Percentiles rank a stretch among this genome's conserved stretches.
phyloP scores from a whole-genome alignment of 1,140 invertebrate species.

The Sogatella furcifera region DNA sequence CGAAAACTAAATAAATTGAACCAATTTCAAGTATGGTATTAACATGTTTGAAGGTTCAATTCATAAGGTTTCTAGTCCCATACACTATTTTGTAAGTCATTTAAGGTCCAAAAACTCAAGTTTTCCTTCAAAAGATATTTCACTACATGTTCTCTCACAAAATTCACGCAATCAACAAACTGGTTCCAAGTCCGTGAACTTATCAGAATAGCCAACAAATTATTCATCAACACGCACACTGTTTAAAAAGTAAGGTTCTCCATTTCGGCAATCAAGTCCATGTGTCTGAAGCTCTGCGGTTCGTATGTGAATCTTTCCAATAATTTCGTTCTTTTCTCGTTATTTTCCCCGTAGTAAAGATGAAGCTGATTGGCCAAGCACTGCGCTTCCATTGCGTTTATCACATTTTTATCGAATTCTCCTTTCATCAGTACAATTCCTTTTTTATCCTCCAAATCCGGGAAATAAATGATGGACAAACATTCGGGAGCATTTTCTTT shows the following conservation, averaged over 20 bases:
- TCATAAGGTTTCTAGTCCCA: too few species aligned
- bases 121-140: too few species aligned
- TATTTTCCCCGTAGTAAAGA: slow-evolving; percentile 64
- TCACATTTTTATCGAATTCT: slow-evolving; percentile 73
- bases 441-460: slow-evolving; percentile 64
- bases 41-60: too few species aligned
- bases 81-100: too few species aligned
- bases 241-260: slow-evolving; percentile 39
- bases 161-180: too few species aligned
- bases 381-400: slow-evolving; percentile 67
- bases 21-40: too few species aligned
- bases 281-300: slow-evolving; percentile 70
- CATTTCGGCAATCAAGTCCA: slow-evolving; percentile 68
- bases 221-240: too few species aligned
- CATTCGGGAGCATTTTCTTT: slow-evolving; percentile 88
- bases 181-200: too few species aligned
- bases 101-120: too few species aligned
- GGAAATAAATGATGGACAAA: slow-evolving; percentile 70
- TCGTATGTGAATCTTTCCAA: slow-evolving; percentile 57
- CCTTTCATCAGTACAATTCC: slow-evolving; percentile 77
- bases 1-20: too few species aligned
- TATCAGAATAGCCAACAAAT: too few species aligned
- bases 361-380: slow-evolving; percentile 78
- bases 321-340: slow-evolving; percentile 48
- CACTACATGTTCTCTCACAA: too few species aligned